Percentiles rank a stretch among this genome's conserved stretches.
Conservation (phyloP, 92 coral and sea anemone genomes). For the Bergia sp. region DNA sequence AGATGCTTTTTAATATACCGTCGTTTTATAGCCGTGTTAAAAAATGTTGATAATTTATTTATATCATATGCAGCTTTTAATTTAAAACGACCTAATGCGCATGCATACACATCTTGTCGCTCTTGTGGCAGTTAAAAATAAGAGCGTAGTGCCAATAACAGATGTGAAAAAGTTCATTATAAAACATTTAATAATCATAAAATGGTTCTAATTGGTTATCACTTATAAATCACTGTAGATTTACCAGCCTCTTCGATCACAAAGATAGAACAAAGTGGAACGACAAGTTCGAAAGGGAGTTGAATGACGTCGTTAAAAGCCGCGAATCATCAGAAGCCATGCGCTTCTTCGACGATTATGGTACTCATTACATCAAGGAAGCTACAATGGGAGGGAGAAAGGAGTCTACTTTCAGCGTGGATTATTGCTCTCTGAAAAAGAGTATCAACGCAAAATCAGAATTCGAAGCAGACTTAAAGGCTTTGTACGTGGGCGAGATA, state of each 20-base stretch:
- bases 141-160: too few species aligned
- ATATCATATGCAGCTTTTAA: too few species aligned
- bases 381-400: slow-evolving; percentile 14
- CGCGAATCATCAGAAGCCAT: neutral
- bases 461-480: slow-evolving; percentile 12
- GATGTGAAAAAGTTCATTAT: too few species aligned
- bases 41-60: too few species aligned
- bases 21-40: too few species aligned
- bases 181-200: too few species aligned
- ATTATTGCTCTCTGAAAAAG: slow-evolving; percentile 10
- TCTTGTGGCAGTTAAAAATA: too few species aligned
- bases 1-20: too few species aligned
- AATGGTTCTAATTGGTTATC: too few species aligned
- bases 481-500: neutral
- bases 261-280: neutral
- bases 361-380: slow-evolving; percentile 6
- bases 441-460: neutral
- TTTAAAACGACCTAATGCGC: too few species aligned
- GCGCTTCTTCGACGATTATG: slow-evolving; percentile 9
- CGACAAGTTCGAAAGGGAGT: neutral
- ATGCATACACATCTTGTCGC: too few species aligned
- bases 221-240: neutral
- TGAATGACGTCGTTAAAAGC: neutral
- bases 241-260: neutral
- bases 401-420: slow-evolving; percentile 2